Evolutionary conservation across 2,797 vertebrate species (phyloP).

Genomic region (Hydrophis major): DNA sequence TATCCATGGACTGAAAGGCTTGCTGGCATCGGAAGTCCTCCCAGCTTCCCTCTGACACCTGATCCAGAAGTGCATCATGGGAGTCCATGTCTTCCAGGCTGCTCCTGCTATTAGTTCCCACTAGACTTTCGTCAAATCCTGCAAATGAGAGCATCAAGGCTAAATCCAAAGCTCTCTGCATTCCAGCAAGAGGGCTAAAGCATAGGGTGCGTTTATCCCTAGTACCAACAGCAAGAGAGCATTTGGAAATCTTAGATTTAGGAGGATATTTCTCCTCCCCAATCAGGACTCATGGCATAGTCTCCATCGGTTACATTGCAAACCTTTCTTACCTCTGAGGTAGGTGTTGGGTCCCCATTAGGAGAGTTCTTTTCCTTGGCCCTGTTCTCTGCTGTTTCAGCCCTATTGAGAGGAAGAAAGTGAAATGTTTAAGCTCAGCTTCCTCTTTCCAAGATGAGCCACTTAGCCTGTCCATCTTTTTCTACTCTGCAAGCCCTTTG

Average conservation of each 20-base stretch:
- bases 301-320: neutral
- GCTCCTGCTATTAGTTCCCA: neutral
- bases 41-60: neutral
- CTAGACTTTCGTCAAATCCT: neutral
- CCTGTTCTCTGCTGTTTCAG: no score
- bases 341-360: no score
- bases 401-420: no score
- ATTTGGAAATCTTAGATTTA: neutral
- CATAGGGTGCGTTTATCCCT: neutral
- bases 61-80: rapidly evolving
- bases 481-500: neutral
- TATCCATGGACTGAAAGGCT: neutral
- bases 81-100: neutral
- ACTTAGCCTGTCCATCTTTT: neutral
- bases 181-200: neutral
- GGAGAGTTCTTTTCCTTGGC: no score
- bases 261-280: neutral
- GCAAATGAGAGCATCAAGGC: neutral
- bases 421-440: no score
- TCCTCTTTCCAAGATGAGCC: neutral
- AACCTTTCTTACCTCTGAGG: neutral
- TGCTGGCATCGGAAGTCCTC: neutral
- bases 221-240: neutral
- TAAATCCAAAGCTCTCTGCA: neutral
- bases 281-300: neutral